Evolutionary conservation across 2,113 vertebrate genomes (phyloP).

Genomic region (Toxostoma redivivum): DNA sequence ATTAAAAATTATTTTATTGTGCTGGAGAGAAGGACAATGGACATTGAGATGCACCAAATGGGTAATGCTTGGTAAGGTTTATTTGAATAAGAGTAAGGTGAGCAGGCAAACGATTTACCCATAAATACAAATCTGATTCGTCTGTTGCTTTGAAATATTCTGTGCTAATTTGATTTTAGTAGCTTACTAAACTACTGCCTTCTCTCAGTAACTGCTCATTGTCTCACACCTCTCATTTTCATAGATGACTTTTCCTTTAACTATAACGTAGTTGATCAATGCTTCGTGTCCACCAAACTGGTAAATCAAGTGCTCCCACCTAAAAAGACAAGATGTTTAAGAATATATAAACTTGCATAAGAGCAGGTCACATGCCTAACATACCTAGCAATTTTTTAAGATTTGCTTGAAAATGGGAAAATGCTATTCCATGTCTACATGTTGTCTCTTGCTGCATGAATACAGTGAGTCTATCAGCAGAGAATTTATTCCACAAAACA

Average conservation of each 20-base stretch:
- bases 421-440: not conserved
- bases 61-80: not conserved
- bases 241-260: constrained; percentile 84
- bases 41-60: not conserved
- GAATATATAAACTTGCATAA: not conserved
- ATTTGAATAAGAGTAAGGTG: not conserved
- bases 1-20: not conserved
- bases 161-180: not conserved
- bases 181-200: not conserved
- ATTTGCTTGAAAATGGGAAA: not conserved
- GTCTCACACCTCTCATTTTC: constrained; percentile 74
- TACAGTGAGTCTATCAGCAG: not conserved
- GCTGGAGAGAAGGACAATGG: not conserved
- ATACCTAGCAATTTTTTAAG: not conserved
- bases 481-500: not conserved
- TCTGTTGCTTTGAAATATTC: not conserved
- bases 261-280: constrained; percentile 86
- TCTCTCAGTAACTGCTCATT: constrained; percentile 54
- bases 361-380: not conserved
- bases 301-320: constrained; percentile 98
- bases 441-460: not conserved
- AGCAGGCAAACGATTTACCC: not conserved
- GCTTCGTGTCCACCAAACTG: constrained; percentile 93
- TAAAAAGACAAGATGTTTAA: constrained; percentile 61
- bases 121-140: not conserved